These are phyloP conservation scores for Heliocidaris erythrogramma DNA, from an alignment of 35 echinoderm and acorn worm genomes.

Conservation along the genomic window DNA sequence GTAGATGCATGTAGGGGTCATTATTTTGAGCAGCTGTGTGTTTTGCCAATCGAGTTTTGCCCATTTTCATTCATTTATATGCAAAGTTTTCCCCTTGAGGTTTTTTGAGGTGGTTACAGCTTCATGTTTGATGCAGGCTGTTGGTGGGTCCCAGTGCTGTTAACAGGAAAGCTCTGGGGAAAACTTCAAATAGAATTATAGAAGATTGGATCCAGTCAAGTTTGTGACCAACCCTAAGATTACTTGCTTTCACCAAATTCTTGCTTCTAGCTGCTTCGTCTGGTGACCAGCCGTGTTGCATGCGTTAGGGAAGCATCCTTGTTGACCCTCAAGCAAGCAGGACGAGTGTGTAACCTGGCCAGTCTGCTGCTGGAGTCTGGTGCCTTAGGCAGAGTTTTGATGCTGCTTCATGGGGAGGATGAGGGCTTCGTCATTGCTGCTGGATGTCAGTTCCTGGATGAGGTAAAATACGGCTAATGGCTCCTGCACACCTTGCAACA, in stretches of 20 bases:
- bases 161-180: too few relatives aligned
- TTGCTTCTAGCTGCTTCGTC: background rate
- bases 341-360: background rate
- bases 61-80: too few relatives aligned
- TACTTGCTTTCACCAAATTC: background rate
- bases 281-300: background rate
- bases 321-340: background rate
- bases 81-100: too few relatives aligned
- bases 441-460: slow-evolving; percentile 12
- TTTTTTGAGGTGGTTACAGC: too few relatives aligned
- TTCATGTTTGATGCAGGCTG: too few relatives aligned
- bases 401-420: background rate
- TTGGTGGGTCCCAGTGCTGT: too few relatives aligned
- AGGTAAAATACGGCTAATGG: background rate
- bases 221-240: background rate
- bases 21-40: too few relatives aligned
- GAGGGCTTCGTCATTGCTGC: background rate
- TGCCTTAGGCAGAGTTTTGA: background rate
- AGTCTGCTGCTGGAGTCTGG: slow-evolving; percentile 22
- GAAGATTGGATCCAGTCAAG: background rate
- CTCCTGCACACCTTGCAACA: background rate
- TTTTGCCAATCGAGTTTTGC: too few relatives aligned
- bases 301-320: slow-evolving; percentile 4
- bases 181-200: too few relatives aligned
- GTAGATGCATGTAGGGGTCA: too few relatives aligned